Evolutionary conservation across 1,140 invertebrate species (phyloP).

Genomic region (Panagrolaimus sp.): DNA sequence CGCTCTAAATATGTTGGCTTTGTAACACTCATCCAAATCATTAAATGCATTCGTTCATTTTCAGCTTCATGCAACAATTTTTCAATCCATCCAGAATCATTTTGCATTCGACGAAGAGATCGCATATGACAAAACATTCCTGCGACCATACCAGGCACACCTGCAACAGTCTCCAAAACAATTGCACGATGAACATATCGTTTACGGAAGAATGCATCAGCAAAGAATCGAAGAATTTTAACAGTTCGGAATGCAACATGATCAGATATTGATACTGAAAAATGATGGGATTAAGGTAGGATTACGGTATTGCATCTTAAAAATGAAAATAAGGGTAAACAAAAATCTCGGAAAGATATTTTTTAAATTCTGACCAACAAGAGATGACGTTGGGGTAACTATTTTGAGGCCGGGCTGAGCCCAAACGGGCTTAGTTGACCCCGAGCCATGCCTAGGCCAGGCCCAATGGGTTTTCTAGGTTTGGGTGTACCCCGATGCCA

Average conservation of each 20-base stretch:
- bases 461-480: too few relatives aligned
- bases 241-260: conserved; percentile 60
- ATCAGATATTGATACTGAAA: conserved; percentile 51
- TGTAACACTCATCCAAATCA: conserved; percentile 61
- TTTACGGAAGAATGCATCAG: conserved; percentile 19
- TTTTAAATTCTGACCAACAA: too few relatives aligned
- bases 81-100: conserved; percentile 63
- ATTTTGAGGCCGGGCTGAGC: too few relatives aligned
- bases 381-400: too few relatives aligned
- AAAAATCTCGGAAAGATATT: too few relatives aligned
- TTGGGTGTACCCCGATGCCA: too few relatives aligned
- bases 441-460: too few relatives aligned
- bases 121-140: conserved; percentile 62
- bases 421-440: too few relatives aligned
- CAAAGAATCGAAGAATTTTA: conserved; percentile 30
- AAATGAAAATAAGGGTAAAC: too few relatives aligned
- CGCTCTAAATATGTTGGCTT: conserved; percentile 59
- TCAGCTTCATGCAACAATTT: conserved; percentile 63
- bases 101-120: conserved; percentile 60
- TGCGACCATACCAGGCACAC: conserved; percentile 61
- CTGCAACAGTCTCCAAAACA: conserved; percentile 61
- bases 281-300: too few relatives aligned
- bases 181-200: conserved; percentile 50
- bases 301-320: too few relatives aligned
- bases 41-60: conserved; percentile 63